Conservation (phyloP, 2,113 vertebrate genomes). For the Zingel zingel region DNA sequence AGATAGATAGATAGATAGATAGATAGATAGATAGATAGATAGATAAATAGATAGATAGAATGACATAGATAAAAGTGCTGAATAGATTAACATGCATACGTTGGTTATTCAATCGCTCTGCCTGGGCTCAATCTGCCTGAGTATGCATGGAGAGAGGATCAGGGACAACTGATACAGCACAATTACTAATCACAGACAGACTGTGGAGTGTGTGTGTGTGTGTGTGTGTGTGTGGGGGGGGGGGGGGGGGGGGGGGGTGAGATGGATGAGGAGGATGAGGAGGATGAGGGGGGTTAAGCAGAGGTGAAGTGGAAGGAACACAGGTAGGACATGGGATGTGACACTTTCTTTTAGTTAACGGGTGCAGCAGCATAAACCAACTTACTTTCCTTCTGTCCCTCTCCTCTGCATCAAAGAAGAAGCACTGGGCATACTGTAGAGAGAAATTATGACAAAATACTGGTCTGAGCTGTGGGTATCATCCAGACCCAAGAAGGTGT, state of each 20-base stretch:
- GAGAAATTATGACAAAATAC: conserved; percentile 3
- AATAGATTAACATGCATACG: conserved; percentile 43
- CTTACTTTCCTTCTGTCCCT: conserved; percentile 80
- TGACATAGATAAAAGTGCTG: not conserved
- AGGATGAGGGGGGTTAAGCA: not conserved
- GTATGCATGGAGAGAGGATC: conserved; percentile 70
- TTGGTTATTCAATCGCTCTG: conserved; percentile 27
- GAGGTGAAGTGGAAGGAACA: conserved; percentile 20
- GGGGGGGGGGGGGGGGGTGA: conserved; percentile 11
- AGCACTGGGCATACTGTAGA: conserved; percentile 84
- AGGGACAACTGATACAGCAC: conserved; percentile 79
- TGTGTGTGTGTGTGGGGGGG: not conserved
- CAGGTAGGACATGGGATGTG: not conserved
- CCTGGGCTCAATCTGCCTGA: conserved; percentile 60
- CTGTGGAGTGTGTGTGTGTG: not conserved
- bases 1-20: not conserved
- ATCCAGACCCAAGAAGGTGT: no score
- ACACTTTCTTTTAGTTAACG: not conserved
- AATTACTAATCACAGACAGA: conserved; percentile 74
- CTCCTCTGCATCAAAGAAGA: conserved; percentile 84
- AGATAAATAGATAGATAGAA: not conserved
- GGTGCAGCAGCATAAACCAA: not conserved
- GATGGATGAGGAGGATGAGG: not conserved
- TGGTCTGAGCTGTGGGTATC: not conserved
- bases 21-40: not conserved